These are phyloP conservation scores for Electrona antarctica DNA, from an alignment of 2,113 vertebrate species.

Conservation along the genomic window DNA sequence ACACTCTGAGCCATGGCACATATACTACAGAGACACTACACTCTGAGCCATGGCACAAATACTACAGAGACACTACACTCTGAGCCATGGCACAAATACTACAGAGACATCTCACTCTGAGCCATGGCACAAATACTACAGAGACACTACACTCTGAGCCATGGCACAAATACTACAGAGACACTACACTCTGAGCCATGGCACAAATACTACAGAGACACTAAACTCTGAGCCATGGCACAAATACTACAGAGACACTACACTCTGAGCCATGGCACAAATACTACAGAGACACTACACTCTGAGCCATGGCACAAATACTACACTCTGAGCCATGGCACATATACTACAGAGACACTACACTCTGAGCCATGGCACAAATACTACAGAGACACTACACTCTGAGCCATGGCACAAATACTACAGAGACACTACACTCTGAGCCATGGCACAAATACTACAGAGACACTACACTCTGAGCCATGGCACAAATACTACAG, in stretches of 20 bases:
- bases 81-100: background rate
- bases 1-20: constrained; percentile 2
- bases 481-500: background rate
- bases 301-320: too few relatives aligned
- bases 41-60: constrained; percentile 1
- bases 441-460: background rate
- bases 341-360: background rate
- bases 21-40: too few relatives aligned
- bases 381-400: too few relatives aligned
- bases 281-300: too few relatives aligned
- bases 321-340: background rate
- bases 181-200: background rate
- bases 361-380: constrained; percentile 1
- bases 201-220: background rate
- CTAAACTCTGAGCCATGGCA: background rate
- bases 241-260: background rate
- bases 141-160: background rate
- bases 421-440: background rate
- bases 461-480: background rate
- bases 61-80: background rate
- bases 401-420: constrained; percentile 3
- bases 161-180: background rate
- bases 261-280: constrained; percentile 1
- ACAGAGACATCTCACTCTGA: background rate
- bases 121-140: background rate